phyloP scores from a whole-genome alignment of 2,113 vertebrate genomes.

The Oenanthe oenanthe region DNA sequence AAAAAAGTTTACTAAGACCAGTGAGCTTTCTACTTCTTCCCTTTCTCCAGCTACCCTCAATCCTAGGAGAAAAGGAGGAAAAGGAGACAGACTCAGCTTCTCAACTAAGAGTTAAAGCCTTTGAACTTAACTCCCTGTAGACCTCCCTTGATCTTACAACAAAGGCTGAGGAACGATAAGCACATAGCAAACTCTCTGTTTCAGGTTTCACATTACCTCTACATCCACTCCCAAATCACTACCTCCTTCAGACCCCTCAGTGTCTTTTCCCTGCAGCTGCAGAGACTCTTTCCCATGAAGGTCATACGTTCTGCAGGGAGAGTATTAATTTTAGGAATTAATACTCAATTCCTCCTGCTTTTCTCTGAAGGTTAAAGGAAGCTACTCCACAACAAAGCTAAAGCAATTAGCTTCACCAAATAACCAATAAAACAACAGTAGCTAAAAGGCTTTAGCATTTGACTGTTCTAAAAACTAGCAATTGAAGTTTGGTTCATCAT shows the following conservation, averaged over 20 bases:
- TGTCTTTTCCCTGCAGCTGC: neutral
- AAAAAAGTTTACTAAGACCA: neutral
- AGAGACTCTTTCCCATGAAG: neutral
- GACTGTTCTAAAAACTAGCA: neutral
- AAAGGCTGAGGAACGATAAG: neutral
- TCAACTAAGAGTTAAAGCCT: neutral
- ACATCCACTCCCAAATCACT: neutral
- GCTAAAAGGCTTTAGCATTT: neutral
- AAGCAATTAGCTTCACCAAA: neutral
- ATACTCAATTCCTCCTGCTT: neutral
- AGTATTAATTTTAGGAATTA: neutral
- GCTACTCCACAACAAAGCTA: neutral
- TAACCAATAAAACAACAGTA: neutral
- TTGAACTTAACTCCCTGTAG: neutral
- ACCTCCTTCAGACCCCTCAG: neutral
- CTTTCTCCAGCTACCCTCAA: neutral
- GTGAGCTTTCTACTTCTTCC: neutral
- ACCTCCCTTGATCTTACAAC: neutral
- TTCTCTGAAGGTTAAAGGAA: neutral
- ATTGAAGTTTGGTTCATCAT: neutral
- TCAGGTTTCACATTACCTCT: neutral
- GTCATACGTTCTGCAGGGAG: rapidly evolving
- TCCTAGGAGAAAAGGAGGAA: neutral
- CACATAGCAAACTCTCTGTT: neutral
- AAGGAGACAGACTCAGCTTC: neutral